Base-by-base conservation (phyloP, 2,888 invertebrate genomes). In the Stenotaenia linearis region DNA sequence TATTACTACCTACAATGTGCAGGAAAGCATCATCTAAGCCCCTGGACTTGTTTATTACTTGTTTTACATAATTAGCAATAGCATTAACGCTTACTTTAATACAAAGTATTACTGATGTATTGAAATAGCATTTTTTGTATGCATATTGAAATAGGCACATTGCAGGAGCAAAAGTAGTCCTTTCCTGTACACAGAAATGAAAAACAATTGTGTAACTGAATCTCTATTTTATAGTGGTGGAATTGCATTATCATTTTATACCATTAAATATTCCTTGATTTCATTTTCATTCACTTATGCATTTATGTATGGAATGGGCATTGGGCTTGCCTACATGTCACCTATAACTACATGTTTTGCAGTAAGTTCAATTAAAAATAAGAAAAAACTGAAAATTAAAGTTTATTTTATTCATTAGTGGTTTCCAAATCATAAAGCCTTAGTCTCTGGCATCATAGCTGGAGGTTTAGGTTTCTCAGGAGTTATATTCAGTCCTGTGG, bases 271-370 rank as follows among this genome's bases (percentile, higher is more conserved):
- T 25, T 32, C 56, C 7, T 18, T 21, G 12, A 21, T 9, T 21
- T 21, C 9, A 21, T 21, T 56, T 9, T 3, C 23, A 21, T 7
- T 23, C 3, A 56, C 56, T 56, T 56, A 21, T 23, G 56, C 21
- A 56, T 74, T 83, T 75, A 69, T 84, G 83, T 76, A 84, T 82
- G 82, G 83, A 32, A 21, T 83, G 79, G 86, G 86, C 7, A 83
- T 84, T 5, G 84, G 85, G 69, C 81, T 85, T 15, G 84, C 85
- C 12, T 85, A 86, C 81, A 82, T 84, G 56, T 78, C 84, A 15
- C 85, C 86, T 9, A 79, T 86, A 37, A 83, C 84, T 37, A 83
- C 83, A 75, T 85, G 84, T 18, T 86, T 86, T 84, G 83, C 83
- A 84, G 86, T 75, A 84, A 45, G 15, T n/a, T n/a, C n/a, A n/a